Evolutionary conservation across 2,888 invertebrate genomes (phyloP).

Genomic region (Pasiphila rectangulata): DNA sequence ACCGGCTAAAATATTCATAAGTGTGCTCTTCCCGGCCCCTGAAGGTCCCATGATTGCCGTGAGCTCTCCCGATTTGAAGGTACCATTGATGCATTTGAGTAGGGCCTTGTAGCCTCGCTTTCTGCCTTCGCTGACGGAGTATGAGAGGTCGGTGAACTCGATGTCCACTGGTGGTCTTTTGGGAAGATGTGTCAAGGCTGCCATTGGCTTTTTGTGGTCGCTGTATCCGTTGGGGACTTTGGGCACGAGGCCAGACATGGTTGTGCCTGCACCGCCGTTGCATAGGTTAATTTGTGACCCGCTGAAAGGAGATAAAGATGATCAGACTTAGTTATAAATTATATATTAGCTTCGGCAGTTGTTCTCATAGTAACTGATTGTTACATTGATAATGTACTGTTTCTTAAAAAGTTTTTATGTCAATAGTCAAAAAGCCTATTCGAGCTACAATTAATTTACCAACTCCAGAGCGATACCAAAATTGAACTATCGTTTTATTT

Average conservation of each 20-base stretch:
- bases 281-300: constrained; percentile 87
- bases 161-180: constrained; percentile 94
- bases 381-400: too few species aligned
- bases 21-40: constrained; percentile 87
- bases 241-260: constrained; percentile 79
- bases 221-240: constrained; percentile 88
- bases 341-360: too few species aligned
- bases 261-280: constrained; percentile 82
- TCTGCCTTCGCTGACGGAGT: constrained; percentile 92
- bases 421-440: too few species aligned
- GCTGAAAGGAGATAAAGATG: constrained; percentile 66
- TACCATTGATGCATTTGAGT: constrained; percentile 92
- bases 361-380: too few species aligned
- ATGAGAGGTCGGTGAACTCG: constrained; percentile 92
- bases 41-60: constrained; percentile 98
- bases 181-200: constrained; percentile 89
- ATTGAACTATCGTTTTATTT: too few species aligned
- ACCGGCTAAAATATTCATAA: constrained; percentile 93
- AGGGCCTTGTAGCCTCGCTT: constrained; percentile 91
- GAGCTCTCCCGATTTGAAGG: constrained; percentile 93
- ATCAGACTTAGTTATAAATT: neutral
- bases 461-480: too few species aligned
- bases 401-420: too few species aligned
- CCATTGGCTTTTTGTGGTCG: constrained; percentile 87
- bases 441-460: too few species aligned